phyloP scores from a whole-genome alignment of 2,797 vertebrate genomes.

The Sebastes paucispinis region DNA sequence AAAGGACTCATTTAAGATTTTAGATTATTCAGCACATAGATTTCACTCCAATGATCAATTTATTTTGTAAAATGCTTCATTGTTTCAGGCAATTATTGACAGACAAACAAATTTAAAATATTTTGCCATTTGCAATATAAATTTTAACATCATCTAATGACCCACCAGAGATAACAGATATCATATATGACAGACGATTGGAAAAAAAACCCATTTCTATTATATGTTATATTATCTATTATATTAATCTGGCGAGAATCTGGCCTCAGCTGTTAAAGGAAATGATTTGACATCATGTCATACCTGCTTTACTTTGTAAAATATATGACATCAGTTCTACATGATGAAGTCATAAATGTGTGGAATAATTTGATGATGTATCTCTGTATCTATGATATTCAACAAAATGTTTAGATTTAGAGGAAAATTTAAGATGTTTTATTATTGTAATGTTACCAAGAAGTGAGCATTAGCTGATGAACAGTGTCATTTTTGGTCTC shows the following conservation, averaged over 20 bases:
- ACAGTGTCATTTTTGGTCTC: not conserved
- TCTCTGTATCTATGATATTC: not conserved
- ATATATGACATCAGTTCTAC: not conserved
- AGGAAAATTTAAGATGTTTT: not conserved
- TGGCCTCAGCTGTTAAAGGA: not conserved
- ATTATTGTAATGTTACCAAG: not conserved
- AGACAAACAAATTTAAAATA: not conserved
- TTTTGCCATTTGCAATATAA: not conserved
- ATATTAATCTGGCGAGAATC: not conserved
- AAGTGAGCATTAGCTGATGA: not conserved
- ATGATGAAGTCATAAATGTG: not conserved
- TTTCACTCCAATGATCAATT: not conserved
- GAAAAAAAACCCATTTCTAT: not conserved
- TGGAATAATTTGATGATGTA: not conserved
- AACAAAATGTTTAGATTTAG: not conserved
- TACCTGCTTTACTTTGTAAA: not conserved
- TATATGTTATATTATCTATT: no score
- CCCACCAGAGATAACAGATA: not conserved
- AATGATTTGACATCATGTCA: not conserved
- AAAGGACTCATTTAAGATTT: slow-evolving; percentile 29
- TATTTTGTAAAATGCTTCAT: not conserved
- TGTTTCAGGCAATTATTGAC: not conserved
- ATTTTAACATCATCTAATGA: not conserved
- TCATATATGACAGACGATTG: not conserved
- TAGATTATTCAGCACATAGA: not conserved